phyloP scores from a whole-genome alignment of 2,113 vertebrate species.

The Esox niger region DNA sequence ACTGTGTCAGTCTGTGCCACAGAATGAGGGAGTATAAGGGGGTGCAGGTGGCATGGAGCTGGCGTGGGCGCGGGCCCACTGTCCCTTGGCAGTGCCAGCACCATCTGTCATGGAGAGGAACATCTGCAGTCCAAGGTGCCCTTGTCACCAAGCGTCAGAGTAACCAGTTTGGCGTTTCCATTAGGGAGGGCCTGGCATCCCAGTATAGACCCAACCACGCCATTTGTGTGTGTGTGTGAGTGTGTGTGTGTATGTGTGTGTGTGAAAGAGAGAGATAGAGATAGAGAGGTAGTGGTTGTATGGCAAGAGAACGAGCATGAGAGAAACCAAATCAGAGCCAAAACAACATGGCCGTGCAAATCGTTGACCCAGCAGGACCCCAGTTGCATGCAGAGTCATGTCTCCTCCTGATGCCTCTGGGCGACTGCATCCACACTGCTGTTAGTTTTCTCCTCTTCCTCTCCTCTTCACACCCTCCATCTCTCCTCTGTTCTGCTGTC shows the following conservation, averaged over 20 bases:
- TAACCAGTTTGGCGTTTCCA: slow-evolving; percentile 77
- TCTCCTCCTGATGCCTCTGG: slow-evolving; percentile 69
- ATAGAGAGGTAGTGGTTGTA: not conserved
- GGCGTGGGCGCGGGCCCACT: slow-evolving; percentile 63
- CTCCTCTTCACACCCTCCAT: no score
- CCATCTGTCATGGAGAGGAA: slow-evolving; percentile 77
- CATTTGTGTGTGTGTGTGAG: slow-evolving; percentile 48
- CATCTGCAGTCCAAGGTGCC: slow-evolving; percentile 80
- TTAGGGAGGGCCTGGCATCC: slow-evolving; percentile 61
- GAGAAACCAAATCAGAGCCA: slow-evolving; percentile 41
- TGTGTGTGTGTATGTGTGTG: slow-evolving; percentile 25
- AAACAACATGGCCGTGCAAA: slow-evolving; percentile 65
- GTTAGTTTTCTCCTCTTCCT: slow-evolving; percentile 33
- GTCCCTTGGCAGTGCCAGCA: slow-evolving; percentile 73
- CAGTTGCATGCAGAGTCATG: slow-evolving; percentile 71
- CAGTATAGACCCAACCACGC: slow-evolving; percentile 61
- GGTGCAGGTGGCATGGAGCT: slow-evolving; percentile 75
- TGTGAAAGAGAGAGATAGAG: slow-evolving; percentile 1
- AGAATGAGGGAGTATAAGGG: slow-evolving; percentile 51
- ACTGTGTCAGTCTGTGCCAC: slow-evolving; percentile 47
- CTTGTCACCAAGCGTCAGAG: slow-evolving; percentile 78
- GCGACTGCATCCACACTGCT: slow-evolving; percentile 60
- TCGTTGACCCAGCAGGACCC: slow-evolving; percentile 73
- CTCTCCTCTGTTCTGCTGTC: not conserved
- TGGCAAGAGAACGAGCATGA: not conserved